phyloP scores from a whole-genome alignment of 1,140 invertebrate genomes.

The Cheumatopsyche charites region DNA sequence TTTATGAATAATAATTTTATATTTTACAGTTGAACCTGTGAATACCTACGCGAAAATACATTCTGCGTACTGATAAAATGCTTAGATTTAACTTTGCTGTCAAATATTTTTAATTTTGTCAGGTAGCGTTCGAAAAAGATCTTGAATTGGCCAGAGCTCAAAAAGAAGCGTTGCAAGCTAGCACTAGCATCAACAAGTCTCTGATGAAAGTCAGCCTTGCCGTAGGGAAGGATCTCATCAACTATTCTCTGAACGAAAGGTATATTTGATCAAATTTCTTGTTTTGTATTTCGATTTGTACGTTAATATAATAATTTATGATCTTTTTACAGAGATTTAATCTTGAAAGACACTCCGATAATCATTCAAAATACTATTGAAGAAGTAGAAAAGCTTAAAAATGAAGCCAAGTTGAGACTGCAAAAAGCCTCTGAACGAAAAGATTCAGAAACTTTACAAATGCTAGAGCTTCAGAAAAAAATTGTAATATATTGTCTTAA shows the following conservation, averaged over 20 bases:
- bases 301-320: not conserved
- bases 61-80: no score
- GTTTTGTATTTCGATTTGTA: not conserved
- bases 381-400: constrained; percentile 29
- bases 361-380: constrained; percentile 29
- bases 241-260: constrained; percentile 38
- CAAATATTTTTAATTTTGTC: constrained; percentile 12
- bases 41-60: no score
- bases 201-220: constrained; percentile 34
- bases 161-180: constrained; percentile 34
- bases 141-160: constrained; percentile 37
- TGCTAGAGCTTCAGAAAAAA: constrained; percentile 36
- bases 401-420: no score
- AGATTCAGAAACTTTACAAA: constrained; percentile 18
- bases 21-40: no score
- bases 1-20: no score
- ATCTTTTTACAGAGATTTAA: constrained; percentile 33
- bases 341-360: constrained; percentile 25
- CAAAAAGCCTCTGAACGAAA: constrained; percentile 23
- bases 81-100: no score
- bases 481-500: constrained; percentile 35
- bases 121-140: constrained; percentile 40
- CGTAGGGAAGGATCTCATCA: constrained; percentile 27
- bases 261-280: constrained; percentile 2
- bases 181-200: constrained; percentile 36